Percentiles rank a stretch among this genome's conserved stretches.
phyloP scores from a whole-genome alignment of 2,797 vertebrate genomes.

The Enteromius radiatus region DNA sequence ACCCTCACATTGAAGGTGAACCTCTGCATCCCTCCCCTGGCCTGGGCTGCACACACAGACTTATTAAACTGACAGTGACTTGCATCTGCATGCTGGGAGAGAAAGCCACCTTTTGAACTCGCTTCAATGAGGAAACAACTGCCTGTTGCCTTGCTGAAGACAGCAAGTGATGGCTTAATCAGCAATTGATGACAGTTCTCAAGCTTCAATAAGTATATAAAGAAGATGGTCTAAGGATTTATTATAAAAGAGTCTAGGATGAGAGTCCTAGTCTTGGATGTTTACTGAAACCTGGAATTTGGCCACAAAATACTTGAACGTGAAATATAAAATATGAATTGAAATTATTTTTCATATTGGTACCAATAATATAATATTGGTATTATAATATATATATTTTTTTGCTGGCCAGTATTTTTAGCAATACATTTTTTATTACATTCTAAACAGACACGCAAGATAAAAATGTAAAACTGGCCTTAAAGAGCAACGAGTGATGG shows the following conservation, averaged over 20 bases:
- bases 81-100: constrained; percentile 62
- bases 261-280: too few relatives aligned
- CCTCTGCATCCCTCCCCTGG: constrained; percentile 44
- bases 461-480: neutral
- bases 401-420: neutral
- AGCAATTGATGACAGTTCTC: constrained; percentile 29
- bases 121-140: constrained; percentile 54
- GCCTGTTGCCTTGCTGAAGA: constrained; percentile 41
- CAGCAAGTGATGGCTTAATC: constrained; percentile 55
- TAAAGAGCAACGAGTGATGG: neutral
- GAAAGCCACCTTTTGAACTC: constrained; percentile 64
- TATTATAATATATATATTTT: neutral
- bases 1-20: constrained; percentile 59
- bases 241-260: too few relatives aligned
- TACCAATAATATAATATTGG: too few relatives aligned
- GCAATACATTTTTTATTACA: neutral
- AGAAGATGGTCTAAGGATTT: neutral
- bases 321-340: neutral
- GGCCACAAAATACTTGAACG: neutral
- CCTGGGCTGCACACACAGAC: constrained; percentile 47
- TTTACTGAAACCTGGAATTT: neutral
- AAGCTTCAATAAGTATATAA: constrained; percentile 1
- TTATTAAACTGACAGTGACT: constrained; percentile 64
- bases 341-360: neutral
- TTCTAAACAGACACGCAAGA: neutral